phyloP scores from a whole-genome alignment of 1,140 invertebrate species.

The Drosophila funebris region DNA sequence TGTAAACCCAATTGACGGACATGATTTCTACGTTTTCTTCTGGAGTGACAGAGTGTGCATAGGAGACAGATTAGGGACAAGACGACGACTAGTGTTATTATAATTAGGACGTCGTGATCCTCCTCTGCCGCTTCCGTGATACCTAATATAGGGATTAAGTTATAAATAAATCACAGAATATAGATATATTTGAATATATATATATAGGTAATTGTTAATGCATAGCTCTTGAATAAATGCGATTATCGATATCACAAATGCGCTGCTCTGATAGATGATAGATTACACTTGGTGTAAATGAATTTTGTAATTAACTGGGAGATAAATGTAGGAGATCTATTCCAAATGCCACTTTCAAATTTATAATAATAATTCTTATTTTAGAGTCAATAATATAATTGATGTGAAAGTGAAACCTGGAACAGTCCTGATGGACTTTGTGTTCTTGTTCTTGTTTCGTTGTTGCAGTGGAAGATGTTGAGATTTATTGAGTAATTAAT shows the following conservation, averaged over 20 bases:
- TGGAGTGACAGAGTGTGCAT: slow-evolving; percentile 84
- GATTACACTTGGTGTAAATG: slow-evolving; percentile 16
- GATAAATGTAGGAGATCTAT: neutral
- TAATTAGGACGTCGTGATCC: slow-evolving; percentile 85
- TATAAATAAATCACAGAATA: slow-evolving; percentile 29
- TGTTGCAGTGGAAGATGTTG: neutral
- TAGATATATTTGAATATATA: slow-evolving; percentile 10
- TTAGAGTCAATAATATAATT: no score
- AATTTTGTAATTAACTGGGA: slow-evolving; percentile 18
- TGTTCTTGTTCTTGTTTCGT: slow-evolving; percentile 4
- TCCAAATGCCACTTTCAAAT: neutral
- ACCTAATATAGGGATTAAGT: slow-evolving; percentile 67
- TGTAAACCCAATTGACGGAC: slow-evolving; percentile 80
- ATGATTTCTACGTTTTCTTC: slow-evolving; percentile 84
- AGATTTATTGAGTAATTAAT: slow-evolving; percentile 9
- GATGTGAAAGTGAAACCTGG: neutral
- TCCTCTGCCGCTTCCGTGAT: slow-evolving; percentile 84
- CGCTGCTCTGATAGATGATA: slow-evolving; percentile 17
- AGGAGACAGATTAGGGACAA: slow-evolving; percentile 84
- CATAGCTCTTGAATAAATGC: slow-evolving; percentile 6
- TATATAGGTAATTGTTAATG: neutral
- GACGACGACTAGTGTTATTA: slow-evolving; percentile 84
- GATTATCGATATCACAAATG: slow-evolving; percentile 8
- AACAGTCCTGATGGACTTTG: neutral
- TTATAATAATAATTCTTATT: no score